Conservation (phyloP, 1,140 invertebrate species). For the Penaeus vannamei region DNA sequence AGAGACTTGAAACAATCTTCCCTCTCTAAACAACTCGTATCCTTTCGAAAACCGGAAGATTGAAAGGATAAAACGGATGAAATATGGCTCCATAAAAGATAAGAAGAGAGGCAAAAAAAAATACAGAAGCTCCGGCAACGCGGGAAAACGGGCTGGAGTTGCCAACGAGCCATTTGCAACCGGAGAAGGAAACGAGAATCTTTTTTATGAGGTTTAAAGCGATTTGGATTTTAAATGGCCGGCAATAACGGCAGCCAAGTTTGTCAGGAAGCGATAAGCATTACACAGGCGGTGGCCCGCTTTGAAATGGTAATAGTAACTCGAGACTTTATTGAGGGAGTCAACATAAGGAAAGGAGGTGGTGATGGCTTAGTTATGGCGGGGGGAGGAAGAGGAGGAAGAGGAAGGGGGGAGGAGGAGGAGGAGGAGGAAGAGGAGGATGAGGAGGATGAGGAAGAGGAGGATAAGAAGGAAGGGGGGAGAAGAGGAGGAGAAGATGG, state of each 20-base stretch:
- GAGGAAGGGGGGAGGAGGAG: too few relatives aligned
- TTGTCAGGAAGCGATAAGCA: conserved; percentile 53
- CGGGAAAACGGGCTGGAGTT: not conserved
- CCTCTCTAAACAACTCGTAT: too few relatives aligned
- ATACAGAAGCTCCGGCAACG: not conserved
- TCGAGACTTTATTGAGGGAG: conserved; percentile 43
- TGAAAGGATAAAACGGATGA: too few relatives aligned
- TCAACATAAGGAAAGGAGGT: not conserved
- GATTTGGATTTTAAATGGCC: conserved; percentile 53
- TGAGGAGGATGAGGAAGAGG: too few relatives aligned
- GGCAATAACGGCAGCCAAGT: conserved; percentile 42
- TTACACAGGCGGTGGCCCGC: conserved; percentile 51
- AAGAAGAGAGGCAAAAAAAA: too few relatives aligned
- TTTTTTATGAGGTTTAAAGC: conserved; percentile 52
- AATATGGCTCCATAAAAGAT: too few relatives aligned
- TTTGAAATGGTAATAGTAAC: conserved; percentile 53
- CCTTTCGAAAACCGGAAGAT: too few relatives aligned
- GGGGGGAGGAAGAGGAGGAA: not conserved
- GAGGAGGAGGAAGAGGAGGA: too few relatives aligned
- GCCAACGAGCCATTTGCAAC: conserved; percentile 42
- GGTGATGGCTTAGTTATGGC: conserved; percentile 4
- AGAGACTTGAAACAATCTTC: too few relatives aligned
- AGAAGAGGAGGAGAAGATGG: too few relatives aligned
- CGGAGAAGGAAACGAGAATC: conserved; percentile 31
- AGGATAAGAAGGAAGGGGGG: too few relatives aligned